Evolutionary conservation across 2,113 vertebrate species (phyloP).

Genomic region (Scomber japonicus): DNA sequence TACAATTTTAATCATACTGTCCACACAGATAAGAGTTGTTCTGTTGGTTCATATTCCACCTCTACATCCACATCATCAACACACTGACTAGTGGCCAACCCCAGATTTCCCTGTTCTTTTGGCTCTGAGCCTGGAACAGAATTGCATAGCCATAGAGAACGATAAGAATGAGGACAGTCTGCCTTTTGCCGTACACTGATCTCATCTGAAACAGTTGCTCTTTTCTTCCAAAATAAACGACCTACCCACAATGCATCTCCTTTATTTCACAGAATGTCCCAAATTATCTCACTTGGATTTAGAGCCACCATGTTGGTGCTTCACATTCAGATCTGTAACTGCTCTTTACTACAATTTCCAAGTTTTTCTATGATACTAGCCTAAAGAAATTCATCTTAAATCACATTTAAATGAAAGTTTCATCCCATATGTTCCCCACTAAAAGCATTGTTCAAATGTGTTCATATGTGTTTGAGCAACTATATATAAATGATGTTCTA

Average conservation of each 20-base stretch:
- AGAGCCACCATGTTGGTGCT: background rate
- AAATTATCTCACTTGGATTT: background rate
- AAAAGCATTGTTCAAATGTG: background rate
- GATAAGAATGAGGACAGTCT: conserved; percentile 45
- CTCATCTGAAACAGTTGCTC: conserved; percentile 16
- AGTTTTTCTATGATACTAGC: background rate
- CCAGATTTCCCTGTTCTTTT: conserved; percentile 12
- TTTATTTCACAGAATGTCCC: background rate
- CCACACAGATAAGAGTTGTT: conserved; percentile 35
- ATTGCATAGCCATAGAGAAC: background rate
- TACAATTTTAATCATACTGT: background rate
- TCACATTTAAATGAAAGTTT: background rate
- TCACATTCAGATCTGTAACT: background rate
- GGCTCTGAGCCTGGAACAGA: conserved; percentile 1
- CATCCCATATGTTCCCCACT: background rate
- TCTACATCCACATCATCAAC: conserved; percentile 23
- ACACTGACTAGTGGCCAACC: conserved; percentile 6
- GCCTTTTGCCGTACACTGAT: conserved; percentile 29
- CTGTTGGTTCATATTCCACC: conserved; percentile 37
- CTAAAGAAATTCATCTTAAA: too few relatives aligned
- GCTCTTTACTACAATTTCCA: background rate
- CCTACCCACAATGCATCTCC: background rate
- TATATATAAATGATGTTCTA: background rate
- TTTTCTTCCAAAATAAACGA: conserved; percentile 1
- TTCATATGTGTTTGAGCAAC: background rate